These are phyloP conservation scores for Tanypteryx hageni DNA, from an alignment of 2,888 invertebrate genomes.

Conservation along the genomic window DNA sequence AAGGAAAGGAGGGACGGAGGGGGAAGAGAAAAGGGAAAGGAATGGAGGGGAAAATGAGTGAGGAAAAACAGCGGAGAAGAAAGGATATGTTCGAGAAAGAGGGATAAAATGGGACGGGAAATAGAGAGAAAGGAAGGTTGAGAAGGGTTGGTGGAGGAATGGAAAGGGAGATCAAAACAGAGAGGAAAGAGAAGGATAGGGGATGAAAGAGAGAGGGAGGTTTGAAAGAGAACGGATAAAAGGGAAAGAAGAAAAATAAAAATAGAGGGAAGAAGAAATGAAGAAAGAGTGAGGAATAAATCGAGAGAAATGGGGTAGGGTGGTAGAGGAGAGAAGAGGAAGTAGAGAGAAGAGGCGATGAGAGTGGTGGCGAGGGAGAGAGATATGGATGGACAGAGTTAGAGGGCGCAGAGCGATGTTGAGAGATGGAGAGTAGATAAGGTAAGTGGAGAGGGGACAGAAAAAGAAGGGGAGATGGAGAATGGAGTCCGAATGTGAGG, in stretches of 20 bases:
- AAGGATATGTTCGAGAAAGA: not conserved
- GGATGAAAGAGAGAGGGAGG: not conserved
- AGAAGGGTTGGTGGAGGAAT: not conserved
- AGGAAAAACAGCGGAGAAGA: too few species aligned
- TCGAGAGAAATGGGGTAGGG: not conserved
- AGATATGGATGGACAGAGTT: too few species aligned
- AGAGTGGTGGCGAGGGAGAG: too few species aligned
- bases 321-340: too few species aligned
- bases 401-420: too few species aligned
- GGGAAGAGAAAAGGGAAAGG: not conserved
- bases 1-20: not conserved
- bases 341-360: too few species aligned
- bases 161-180: not conserved
- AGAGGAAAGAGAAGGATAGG: not conserved
- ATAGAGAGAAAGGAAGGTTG: not conserved
- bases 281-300: not conserved
- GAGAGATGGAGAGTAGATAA: too few species aligned
- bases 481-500: too few species aligned
- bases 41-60: not conserved
- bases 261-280: not conserved
- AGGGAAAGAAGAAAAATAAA: not conserved
- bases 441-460: too few species aligned
- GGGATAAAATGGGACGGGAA: not conserved
- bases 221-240: not conserved
- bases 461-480: too few species aligned